Percentiles rank a stretch among this genome's conserved stretches.
Evolutionary conservation across 2,797 vertebrate genomes (phyloP).

Genomic region (Diceros bicornis): DNA sequence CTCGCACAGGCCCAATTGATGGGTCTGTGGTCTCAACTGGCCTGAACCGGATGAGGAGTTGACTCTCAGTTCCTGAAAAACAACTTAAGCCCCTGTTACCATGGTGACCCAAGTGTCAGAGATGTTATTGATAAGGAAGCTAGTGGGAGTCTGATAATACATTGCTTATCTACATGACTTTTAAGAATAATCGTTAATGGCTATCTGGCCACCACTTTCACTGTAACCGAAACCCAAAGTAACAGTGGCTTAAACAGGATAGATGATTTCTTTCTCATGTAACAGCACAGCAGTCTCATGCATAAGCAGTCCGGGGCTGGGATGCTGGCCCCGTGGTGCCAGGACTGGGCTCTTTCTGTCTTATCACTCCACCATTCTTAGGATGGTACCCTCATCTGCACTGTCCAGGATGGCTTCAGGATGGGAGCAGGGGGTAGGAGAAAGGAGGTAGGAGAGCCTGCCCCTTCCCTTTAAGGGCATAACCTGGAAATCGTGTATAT

Average conservation of each 20-base stretch:
- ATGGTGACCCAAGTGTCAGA: too few relatives aligned
- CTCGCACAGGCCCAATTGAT: too few relatives aligned
- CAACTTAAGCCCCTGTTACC: too few relatives aligned
- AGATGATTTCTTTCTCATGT: background rate
- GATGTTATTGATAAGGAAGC: too few relatives aligned
- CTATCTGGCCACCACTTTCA: too few relatives aligned
- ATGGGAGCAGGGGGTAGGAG: background rate
- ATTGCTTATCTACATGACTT: too few relatives aligned
- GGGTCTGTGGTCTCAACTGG: too few relatives aligned
- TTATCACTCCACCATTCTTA: background rate
- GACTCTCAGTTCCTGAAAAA: too few relatives aligned
- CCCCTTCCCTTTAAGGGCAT: background rate
- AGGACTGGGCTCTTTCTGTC: background rate
- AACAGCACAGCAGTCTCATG: background rate
- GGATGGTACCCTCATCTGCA: background rate
- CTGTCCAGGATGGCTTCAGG: background rate
- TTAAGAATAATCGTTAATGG: too few relatives aligned
- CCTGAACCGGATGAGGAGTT: too few relatives aligned
- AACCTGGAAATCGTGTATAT: background rate
- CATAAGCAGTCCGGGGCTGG: background rate
- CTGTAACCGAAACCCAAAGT: background rate
- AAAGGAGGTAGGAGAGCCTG: background rate
- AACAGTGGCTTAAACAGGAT: background rate
- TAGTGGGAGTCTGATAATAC: too few relatives aligned
- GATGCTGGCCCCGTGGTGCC: fast-evolving